These are phyloP conservation scores for Xyliphius kryptos DNA, from an alignment of 2,113 vertebrate genomes.

Conservation along the genomic window DNA sequence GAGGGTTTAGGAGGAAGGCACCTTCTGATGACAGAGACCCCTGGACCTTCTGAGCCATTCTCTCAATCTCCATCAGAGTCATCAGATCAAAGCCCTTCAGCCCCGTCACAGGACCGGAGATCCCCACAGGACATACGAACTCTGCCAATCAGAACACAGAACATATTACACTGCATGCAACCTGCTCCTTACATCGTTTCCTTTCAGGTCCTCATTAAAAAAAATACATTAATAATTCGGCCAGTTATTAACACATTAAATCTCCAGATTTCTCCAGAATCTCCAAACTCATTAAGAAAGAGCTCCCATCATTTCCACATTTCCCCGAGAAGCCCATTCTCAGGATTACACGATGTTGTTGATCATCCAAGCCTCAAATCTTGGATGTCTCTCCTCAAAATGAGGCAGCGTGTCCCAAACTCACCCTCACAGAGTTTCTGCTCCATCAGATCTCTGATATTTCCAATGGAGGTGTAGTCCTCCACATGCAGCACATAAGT, in stretches of 20 bases:
- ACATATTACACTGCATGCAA: not conserved
- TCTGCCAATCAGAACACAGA: slow-evolving; percentile 38
- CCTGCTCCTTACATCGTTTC: too few species aligned
- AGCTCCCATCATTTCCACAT: slow-evolving; percentile 3
- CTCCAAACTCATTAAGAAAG: slow-evolving; percentile 1
- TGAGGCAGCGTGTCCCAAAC: not conserved
- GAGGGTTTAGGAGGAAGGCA: slow-evolving; percentile 48
- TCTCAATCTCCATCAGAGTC: slow-evolving; percentile 47
- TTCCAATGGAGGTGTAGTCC: slow-evolving; percentile 56
- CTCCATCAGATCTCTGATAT: slow-evolving; percentile 56
- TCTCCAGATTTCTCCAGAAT: not conserved
- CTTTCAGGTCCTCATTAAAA: too few species aligned
- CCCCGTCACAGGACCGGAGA: slow-evolving; percentile 46
- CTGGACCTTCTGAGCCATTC: slow-evolving; percentile 41
- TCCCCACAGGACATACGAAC: slow-evolving; percentile 54
- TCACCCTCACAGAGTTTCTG: slow-evolving; percentile 61
- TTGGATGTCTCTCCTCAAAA: not conserved
- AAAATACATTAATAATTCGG: too few species aligned
- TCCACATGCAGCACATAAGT: slow-evolving; percentile 56
- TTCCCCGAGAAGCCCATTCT: slow-evolving; percentile 17
- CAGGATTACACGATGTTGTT: slow-evolving; percentile 16
- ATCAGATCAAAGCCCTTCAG: slow-evolving; percentile 61
- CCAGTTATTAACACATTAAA: too few species aligned
- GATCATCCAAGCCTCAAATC: slow-evolving; percentile 3
- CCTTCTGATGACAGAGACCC: slow-evolving; percentile 53